phyloP scores from a whole-genome alignment of 2,113 vertebrate species.

The Triplophysa siluroides region DNA sequence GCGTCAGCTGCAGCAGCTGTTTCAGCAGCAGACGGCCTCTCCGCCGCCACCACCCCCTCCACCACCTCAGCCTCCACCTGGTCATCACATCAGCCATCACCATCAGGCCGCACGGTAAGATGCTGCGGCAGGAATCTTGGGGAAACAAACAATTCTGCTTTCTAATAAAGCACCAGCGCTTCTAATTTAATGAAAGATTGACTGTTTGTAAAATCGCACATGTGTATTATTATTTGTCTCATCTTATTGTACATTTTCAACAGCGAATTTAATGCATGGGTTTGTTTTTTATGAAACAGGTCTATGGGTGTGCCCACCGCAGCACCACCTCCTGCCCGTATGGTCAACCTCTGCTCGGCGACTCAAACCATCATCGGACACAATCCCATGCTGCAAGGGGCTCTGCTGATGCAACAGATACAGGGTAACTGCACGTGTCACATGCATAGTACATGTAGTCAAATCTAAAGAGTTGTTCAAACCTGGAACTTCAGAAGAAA shows the following conservation, averaged over 20 bases:
- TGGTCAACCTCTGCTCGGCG: conserved; percentile 85
- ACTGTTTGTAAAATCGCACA: too few relatives aligned
- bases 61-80: conserved; percentile 68
- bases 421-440: conserved; percentile 78
- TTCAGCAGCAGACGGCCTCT: conserved; percentile 76
- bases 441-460: too few relatives aligned
- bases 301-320: conserved; percentile 66
- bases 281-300: conserved; percentile 54
- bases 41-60: conserved; percentile 58
- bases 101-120: conserved; percentile 81
- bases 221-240: too few relatives aligned
- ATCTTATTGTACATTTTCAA: too few relatives aligned
- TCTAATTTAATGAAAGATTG: too few relatives aligned
- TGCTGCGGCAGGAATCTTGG: too few relatives aligned
- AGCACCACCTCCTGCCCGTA: conserved; percentile 75
- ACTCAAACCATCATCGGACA: conserved; percentile 83
- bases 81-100: conserved; percentile 72
- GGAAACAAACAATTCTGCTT: too few relatives aligned
- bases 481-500: neutral
- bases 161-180: too few relatives aligned
- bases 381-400: conserved; percentile 90
- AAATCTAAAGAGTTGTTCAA: too few relatives aligned
- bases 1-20: conserved; percentile 86
- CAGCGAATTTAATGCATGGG: neutral
- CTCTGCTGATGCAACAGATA: conserved; percentile 94